A percentile compares a stretch with the other conserved stretches of the same genome.
phyloP scores from a whole-genome alignment of 1,140 invertebrate species.

The Drosophila kikkawai region DNA sequence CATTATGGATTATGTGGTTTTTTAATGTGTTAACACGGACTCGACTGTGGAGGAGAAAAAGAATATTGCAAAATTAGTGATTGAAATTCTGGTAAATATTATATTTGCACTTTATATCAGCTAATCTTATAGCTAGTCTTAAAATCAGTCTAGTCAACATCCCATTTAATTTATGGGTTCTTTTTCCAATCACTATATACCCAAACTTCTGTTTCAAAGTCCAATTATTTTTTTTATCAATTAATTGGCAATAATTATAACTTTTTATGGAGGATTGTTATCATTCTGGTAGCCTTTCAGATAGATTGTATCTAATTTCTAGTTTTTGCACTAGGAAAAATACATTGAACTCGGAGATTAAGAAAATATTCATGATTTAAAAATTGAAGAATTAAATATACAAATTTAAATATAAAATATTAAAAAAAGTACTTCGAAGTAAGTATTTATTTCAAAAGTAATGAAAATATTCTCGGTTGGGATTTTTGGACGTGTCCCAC shows the following conservation, averaged over 20 bases:
- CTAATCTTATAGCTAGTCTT: not conserved
- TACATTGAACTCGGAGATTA: not conserved
- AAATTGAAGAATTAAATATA: not conserved
- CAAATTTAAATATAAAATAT: not conserved
- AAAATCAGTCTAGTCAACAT: not conserved
- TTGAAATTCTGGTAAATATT: not conserved
- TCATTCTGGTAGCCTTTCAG: not conserved
- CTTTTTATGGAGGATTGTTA: not conserved
- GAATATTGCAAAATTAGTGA: constrained; percentile 9
- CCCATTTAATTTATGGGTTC: not conserved
- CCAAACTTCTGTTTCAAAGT: not conserved
- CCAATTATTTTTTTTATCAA: not conserved
- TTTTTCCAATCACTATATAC: not conserved
- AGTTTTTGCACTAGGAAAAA: not conserved
- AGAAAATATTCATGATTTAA: not conserved
- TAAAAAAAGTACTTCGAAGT: too few relatives aligned
- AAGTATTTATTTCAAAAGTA: too few relatives aligned
- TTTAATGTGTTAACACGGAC: constrained; percentile 77
- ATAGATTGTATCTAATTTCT: not conserved
- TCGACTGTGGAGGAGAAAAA: constrained; percentile 49
- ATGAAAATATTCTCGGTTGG: too few relatives aligned
- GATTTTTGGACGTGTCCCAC: too few relatives aligned
- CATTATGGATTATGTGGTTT: constrained; percentile 86
- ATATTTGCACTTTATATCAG: too few relatives aligned
- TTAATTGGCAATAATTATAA: not conserved